These are phyloP conservation scores for Picus viridis DNA, from an alignment of 2,797 vertebrate genomes.

Conservation along the genomic window DNA sequence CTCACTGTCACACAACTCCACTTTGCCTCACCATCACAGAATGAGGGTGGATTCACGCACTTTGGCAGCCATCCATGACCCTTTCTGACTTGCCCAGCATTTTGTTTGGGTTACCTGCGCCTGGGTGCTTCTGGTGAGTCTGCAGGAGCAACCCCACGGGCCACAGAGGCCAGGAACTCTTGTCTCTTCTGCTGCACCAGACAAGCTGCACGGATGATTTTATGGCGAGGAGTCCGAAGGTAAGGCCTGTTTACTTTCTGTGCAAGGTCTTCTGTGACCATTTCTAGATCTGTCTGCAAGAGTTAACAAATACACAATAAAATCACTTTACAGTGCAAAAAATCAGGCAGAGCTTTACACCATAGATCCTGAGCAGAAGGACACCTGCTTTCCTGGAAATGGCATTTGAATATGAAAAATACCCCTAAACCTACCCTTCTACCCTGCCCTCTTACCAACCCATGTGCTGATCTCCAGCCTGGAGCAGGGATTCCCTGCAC, in stretches of 20 bases:
- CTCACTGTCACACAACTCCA: neutral
- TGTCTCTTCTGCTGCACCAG: constrained; percentile 97
- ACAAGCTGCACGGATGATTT: constrained; percentile 96
- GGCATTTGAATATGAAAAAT: neutral
- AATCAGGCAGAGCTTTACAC: neutral
- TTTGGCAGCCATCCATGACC: neutral
- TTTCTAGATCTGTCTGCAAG: constrained; percentile 94
- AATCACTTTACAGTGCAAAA: neutral
- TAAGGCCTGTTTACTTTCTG: constrained; percentile 99
- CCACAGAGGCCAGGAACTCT: constrained; percentile 96
- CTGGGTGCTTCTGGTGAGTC: constrained; percentile 95
- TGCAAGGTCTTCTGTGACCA: constrained; percentile 98
- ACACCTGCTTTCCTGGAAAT: neutral
- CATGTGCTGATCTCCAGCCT: neutral
- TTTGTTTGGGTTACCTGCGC: constrained; percentile 84
- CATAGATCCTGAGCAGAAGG: neutral
- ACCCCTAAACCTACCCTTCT: neutral
- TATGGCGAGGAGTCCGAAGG: constrained; percentile 95
- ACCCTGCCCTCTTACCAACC: neutral
- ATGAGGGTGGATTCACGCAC: neutral
- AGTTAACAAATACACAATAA: neutral
- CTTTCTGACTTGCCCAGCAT: neutral
- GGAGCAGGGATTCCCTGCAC: neutral
- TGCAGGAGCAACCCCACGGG: constrained; percentile 95
- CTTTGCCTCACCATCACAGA: neutral